Evolutionary conservation across 2,888 invertebrate genomes (phyloP).

Genomic region (Amblyjoppa proteus): DNA sequence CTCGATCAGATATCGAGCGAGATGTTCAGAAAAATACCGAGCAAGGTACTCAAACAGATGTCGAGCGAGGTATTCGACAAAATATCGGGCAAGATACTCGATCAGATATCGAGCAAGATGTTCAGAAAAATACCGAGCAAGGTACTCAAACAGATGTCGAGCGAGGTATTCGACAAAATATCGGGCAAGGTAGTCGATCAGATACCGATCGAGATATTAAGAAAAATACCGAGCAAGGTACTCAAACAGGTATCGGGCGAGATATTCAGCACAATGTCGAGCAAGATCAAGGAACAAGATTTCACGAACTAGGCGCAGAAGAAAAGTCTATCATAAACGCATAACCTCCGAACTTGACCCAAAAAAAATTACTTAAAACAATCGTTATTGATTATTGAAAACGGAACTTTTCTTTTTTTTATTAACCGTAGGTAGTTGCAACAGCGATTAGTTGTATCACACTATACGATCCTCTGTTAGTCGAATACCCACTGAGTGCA

Average conservation of each 20-base stretch:
- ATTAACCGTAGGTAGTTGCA: neutral
- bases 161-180: no score
- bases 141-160: no score
- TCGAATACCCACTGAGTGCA: neutral
- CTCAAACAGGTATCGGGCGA: no score
- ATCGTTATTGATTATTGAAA: neutral
- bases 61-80: no score
- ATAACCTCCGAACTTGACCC: neutral
- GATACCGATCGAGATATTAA: neutral
- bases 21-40: no score
- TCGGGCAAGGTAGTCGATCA: no score
- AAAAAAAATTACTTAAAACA: neutral
- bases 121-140: no score
- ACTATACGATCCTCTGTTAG: neutral
- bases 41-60: no score
- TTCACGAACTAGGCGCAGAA: neutral
- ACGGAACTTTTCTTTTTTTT: neutral
- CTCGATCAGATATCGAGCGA: no score
- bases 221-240: neutral
- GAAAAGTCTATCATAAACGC: neutral
- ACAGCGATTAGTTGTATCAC: neutral
- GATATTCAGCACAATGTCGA: neutral
- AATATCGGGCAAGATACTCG: no score
- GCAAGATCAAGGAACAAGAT: neutral
- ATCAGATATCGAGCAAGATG: no score